Evolutionary conservation across 2,113 vertebrate species (phyloP), one percentile per base, ranked within the genome.

Genomic region (Podarcis raffonei): DNA sequence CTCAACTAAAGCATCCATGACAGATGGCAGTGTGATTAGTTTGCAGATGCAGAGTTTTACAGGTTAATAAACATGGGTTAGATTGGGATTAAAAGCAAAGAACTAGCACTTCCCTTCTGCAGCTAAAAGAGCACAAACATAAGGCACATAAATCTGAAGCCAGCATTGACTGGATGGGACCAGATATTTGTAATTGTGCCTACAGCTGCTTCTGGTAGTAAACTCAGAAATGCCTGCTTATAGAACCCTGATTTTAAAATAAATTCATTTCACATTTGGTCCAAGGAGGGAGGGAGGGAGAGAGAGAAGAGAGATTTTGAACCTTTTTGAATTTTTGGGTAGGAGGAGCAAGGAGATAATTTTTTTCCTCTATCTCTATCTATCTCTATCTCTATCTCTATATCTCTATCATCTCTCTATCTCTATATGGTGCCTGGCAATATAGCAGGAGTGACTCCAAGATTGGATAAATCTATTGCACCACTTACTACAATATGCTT

Each of bases 11-110:
- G 48, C 48, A 53, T 53, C 48, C 48, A 53, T 53, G 48, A 53
- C 48, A 53, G 48, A 53, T 12, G 48, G 48, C 48, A 53, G 48
- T 94, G 89, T 89, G 87, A 93, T 87, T 95, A 92, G 88, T 95
- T 90, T 96, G 91, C 90, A 84, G 86, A 95, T 93, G 94, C 89
- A 89, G 83, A 83, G 75, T 91, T 94, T 91, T 93, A 93, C 90
- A 92, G 90, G 89, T 90, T 94, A 96, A 95, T 95, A 96, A 96
- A 95, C 79, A 94, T 94, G 90, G 84, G 93, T 90, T 92, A 96
- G 89, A 92, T 94, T 92, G 91, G 92, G 89, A 90, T 90, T 8
- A 92, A 93, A 89, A n/a, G 35, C 81, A 37, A 89, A 42, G 78
- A 79, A 85, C 84, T 89, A 85, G 95, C 66, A 8, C 48, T 95